Base-by-base conservation (phyloP, 23 tunicate genomes). In the Botrylloides violaceus region DNA sequence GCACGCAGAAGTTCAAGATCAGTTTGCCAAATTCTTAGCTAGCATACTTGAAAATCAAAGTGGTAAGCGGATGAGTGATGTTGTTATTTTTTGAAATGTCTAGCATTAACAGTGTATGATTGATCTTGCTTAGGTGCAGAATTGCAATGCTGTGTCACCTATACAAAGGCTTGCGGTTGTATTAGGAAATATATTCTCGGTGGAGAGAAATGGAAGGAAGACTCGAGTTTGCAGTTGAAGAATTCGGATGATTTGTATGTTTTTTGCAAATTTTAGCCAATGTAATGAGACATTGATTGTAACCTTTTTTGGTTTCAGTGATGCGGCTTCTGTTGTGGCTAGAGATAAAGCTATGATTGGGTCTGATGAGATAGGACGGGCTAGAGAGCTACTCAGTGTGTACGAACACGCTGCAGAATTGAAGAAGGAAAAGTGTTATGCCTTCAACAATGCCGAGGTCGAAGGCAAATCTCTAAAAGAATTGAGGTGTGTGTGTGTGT, bases 161-260 rank as follows among this genome's bases (percentile, higher is more conserved):
- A 90, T 58, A 81, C 82, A 33, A 90, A 90, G 66, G 89, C 97
- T 2, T 90, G 97, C 49, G 97, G 97, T 2, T 90, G 97, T 49
- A 90, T 90, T 47, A 73, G 97, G 28, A 90, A 80, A 48, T 90
- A 73, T 55, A 75, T 83, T 20, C 48, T 90, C 28, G 92, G 80
- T 61, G 97, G 97, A 48, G 34, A 57, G 30, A 49, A 68, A 3
- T 90, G 97, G 97, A 90, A 90, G 34, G 90, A 90, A 27, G 36
- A 55, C 19, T 77, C 88, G 3, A 83, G 79, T 61, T 57, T 90
- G 28, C 81, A 85, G 32, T 36, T 83, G 43, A 53, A 50, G n/a
- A 76, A 70, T 61, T 66, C 73, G 32, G 85, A 88, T 71, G 95
- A 80, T 81, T 79, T 81, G 95, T 87, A 60, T 53, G 82, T 66